These are phyloP conservation scores for Ciconia maguari DNA, from an alignment of 2,113 vertebrate genomes.

Conservation along the genomic window DNA sequence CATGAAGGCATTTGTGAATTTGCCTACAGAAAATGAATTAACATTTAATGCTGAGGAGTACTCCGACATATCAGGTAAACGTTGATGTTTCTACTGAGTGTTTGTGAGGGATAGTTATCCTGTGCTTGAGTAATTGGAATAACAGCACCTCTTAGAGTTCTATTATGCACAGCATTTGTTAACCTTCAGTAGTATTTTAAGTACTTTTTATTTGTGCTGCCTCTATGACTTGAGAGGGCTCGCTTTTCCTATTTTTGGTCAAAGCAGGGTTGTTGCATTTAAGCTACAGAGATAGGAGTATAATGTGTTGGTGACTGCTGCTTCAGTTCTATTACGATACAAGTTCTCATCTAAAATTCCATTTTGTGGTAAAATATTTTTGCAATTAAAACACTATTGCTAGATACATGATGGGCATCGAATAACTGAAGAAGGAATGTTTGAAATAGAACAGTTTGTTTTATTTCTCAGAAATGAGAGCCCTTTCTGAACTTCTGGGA, in stretches of 20 bases:
- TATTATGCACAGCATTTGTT: neutral
- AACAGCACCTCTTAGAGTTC: neutral
- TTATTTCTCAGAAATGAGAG: slow-evolving; percentile 90
- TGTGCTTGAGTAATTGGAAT: neutral
- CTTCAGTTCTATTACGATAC: neutral
- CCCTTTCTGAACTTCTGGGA: slow-evolving; percentile 95
- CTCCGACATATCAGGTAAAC: slow-evolving; percentile 95
- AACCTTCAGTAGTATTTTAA: neutral
- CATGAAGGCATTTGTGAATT: slow-evolving; percentile 99
- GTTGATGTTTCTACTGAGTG: neutral
- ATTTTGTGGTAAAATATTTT: neutral
- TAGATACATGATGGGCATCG: neutral
- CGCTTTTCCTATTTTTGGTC: neutral
- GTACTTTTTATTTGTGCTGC: neutral
- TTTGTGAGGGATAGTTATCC: neutral
- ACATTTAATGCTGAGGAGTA: slow-evolving; percentile 99
- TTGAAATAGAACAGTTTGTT: slow-evolving; percentile 27
- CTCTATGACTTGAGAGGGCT: neutral
- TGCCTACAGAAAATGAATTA: slow-evolving; percentile 97
- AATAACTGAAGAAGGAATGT: neutral
- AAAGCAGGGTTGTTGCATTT: neutral
- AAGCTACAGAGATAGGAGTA: neutral
- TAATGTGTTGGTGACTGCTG: neutral
- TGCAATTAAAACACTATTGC: neutral
- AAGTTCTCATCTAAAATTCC: neutral